Base-by-base conservation (phyloP, 2,888 invertebrate genomes). In the Lingula anatina region DNA sequence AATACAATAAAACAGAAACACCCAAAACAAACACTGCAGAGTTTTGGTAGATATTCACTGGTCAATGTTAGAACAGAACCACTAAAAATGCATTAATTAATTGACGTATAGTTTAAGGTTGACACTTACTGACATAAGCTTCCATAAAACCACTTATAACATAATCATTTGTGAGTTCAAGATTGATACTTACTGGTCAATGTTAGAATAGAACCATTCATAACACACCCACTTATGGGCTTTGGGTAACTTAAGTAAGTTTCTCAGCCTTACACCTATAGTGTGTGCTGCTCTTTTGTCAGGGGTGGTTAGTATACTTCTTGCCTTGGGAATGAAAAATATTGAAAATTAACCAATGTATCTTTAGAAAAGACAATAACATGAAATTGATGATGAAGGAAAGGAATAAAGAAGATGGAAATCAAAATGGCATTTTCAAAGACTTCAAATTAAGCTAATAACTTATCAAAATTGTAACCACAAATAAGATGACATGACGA, bases 191-290 rank as follows among this genome's bases (percentile, higher is more conserved):
- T 78, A 85, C 82, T 83, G 82, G 71, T 99, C 99, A 64, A 99
- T 88, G 70, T 95, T 96, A 62, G 97, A 96, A 78, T 99, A 99
- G 79, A 99, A 99, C 87, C 95, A 99, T 77, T 99, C 99, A 78
- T 93, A 97, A 77, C 94, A 96, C 7, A 97, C 96, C 94, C 96
- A 97, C 79, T 93, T 94, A 75, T 97, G 95, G 3, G 97, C 97
- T 80, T 97, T 97, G 0, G 99, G 97, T 57, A 99, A 79, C 79
- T 97, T 97, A 3, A 99, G 81, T 27, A 99, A 82, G 80, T 99
- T 99, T 46, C 78, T 66, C 20, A 80, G 79, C 57, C 92, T 82
- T 80, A 90, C 84, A 2, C 94, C 94, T 63, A 94, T 90, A 65
- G 88, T 84, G 68, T 95, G 93, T 0, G 93, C 92, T 60, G 88